Evolutionary conservation across 2,888 invertebrate genomes (phyloP).

Genomic region (Zootermopsis nevadensis): DNA sequence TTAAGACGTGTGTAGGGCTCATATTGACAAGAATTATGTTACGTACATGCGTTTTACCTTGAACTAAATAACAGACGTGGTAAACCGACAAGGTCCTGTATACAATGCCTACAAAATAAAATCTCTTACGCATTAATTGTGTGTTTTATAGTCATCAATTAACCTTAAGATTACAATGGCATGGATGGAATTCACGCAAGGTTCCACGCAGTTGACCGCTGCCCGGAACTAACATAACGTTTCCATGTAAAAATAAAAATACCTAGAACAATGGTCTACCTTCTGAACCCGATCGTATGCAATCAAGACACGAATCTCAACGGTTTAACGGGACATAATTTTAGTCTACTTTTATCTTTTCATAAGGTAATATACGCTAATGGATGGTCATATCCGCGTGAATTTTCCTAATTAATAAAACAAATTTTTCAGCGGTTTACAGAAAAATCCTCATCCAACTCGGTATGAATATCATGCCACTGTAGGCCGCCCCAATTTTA

Average conservation of each 20-base stretch:
- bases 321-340: too few species aligned
- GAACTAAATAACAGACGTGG: not conserved
- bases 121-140: conserved; percentile 30
- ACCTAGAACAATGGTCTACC: not conserved
- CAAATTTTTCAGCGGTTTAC: too few species aligned
- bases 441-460: too few species aligned
- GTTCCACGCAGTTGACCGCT: conserved; percentile 8
- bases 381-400: too few species aligned
- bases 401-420: too few species aligned
- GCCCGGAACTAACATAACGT: conserved; percentile 4
- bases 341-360: too few species aligned
- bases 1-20: not conserved
- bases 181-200: conserved; percentile 32
- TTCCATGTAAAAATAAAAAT: not conserved
- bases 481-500: too few species aligned
- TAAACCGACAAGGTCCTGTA: not conserved
- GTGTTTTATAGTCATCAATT: conserved; percentile 35
- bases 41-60: not conserved
- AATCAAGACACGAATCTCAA: too few species aligned
- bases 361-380: too few species aligned
- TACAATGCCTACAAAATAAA: conserved; percentile 12
- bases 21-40: not conserved
- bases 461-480: too few species aligned
- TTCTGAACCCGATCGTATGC: too few species aligned
- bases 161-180: conserved; percentile 26